These are phyloP conservation scores for Melinaea menophilus DNA, from an alignment of 2,888 invertebrate species.

Conservation along the genomic window DNA sequence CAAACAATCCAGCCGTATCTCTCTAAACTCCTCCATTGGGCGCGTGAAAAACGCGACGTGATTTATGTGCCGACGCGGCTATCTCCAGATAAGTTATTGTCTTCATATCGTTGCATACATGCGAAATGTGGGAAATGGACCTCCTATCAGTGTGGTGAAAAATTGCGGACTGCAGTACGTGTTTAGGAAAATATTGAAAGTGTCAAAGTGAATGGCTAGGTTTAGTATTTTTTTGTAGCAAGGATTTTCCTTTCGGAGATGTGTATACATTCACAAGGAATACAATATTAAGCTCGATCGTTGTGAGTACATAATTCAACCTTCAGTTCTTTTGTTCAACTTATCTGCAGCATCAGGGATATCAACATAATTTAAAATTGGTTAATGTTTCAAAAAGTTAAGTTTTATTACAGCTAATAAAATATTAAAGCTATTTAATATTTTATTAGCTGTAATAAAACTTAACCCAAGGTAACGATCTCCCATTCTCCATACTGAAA, in stretches of 20 bases:
- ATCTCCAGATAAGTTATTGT: slow-evolving; percentile 65
- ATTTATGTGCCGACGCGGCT: slow-evolving; percentile 64
- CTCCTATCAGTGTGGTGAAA: slow-evolving; percentile 23
- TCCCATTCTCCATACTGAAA: too few relatives aligned
- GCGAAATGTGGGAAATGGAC: slow-evolving; percentile 56
- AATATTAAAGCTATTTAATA: too few relatives aligned
- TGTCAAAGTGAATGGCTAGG: neutral
- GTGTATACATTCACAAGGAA: neutral
- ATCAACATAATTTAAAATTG: too few relatives aligned
- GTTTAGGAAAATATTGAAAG: too few relatives aligned
- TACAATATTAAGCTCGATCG: neutral
- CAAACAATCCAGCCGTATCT: slow-evolving; percentile 33
- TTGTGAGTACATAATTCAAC: too few relatives aligned
- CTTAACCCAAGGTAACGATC: too few relatives aligned
- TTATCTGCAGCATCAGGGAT: too few relatives aligned
- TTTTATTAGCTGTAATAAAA: too few relatives aligned
- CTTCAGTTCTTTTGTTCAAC: too few relatives aligned
- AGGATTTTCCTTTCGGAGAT: neutral
- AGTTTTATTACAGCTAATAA: too few relatives aligned
- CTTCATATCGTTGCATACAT: slow-evolving; percentile 56
- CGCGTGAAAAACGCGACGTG: slow-evolving; percentile 59
- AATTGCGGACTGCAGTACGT: slow-evolving; percentile 13
- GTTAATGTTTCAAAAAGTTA: too few relatives aligned
- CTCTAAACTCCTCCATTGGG: slow-evolving; percentile 38
- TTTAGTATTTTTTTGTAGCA: neutral